Evolutionary conservation across 2,797 vertebrate species (phyloP), one percentile per base, ranked within the genome.

Genomic region (Mico argentatus): DNA sequence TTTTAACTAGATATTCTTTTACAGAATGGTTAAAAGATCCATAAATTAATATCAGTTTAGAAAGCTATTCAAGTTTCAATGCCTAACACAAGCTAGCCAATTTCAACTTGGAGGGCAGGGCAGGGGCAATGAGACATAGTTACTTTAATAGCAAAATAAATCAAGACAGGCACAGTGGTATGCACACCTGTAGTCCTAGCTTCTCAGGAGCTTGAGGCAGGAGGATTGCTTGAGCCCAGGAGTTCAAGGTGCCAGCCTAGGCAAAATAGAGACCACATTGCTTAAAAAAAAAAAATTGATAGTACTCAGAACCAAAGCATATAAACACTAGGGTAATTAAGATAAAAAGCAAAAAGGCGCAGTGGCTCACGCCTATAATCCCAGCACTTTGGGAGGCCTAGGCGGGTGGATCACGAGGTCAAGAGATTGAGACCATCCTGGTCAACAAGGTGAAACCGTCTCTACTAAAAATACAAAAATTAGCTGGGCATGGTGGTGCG

Each of bases 91-190:
- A 91, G 57, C 15, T 81, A 50, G 27, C 59, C 50, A 81, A 20
- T 90, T 94, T 92, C 50, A 86, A 64, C 64, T 48, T 89, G 46
- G 13, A 80, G 36, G 72, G 30, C 39, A 8, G 61, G 15, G 14
- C 15, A 67, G 61, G 33, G 33, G 61, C 61, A n/a, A 52, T 50
- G 22, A 33, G 59, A 64, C 20, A 79, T 15, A 22, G 85, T 59
- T 64, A 86, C 24, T 95, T 86, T 94, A 89, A 82, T 85, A 88
- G 61, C 24, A 85, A 94, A 90, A 89, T 15, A 77, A 50, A 92
- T 85, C 48, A 94, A 14, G 44, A 17, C 44, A 46, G 44, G 27
- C 27, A 11, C 27, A 48, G 27, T 48, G 44, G 15, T 46, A 30
- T 30, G 44, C 27, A 30, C 27, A 33, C 27, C 44, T 48, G 75